Evolutionary conservation across 2,888 invertebrate species (phyloP).

Genomic region (Diarsia brunnea): DNA sequence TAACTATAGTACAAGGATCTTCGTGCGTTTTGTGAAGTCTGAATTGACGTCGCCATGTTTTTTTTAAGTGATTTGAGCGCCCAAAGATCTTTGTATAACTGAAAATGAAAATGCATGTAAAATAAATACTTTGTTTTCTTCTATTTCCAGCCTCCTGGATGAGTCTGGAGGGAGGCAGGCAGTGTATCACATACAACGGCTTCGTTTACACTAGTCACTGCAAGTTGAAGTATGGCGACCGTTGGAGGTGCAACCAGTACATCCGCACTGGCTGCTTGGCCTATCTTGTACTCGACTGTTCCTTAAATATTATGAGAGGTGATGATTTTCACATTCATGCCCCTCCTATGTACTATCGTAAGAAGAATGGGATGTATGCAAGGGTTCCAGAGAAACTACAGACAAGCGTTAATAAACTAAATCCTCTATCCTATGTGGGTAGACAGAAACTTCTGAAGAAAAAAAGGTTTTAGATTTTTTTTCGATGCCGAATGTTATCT

Average conservation of each 20-base stretch:
- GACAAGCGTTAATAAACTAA: background rate
- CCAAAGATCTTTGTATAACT: constrained; percentile 4
- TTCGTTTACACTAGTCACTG: constrained; percentile 45
- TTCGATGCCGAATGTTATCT: too few species aligned
- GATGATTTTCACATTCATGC: constrained; percentile 35
- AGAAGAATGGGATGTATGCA: constrained; percentile 27
- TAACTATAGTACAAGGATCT: background rate
- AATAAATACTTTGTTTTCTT: constrained; percentile 16
- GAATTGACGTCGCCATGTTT: background rate
- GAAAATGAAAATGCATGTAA: background rate
- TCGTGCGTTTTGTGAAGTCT: background rate
- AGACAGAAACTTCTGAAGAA: background rate
- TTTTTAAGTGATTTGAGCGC: background rate
- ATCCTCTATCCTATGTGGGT: background rate
- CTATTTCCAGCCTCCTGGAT: constrained; percentile 46
- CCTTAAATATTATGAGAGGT: constrained; percentile 38
- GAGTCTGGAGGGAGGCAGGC: constrained; percentile 34
- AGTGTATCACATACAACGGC: constrained; percentile 40
- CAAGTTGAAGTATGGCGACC: constrained; percentile 43
- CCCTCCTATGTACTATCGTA: constrained; percentile 31
- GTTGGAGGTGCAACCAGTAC: constrained; percentile 56
- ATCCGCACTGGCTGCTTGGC: constrained; percentile 37
- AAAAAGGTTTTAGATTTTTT: background rate
- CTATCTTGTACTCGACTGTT: constrained; percentile 34
- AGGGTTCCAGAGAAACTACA: background rate